phyloP scores from a whole-genome alignment of 1,140 invertebrate species.

The Zaprionus gabonicus region DNA sequence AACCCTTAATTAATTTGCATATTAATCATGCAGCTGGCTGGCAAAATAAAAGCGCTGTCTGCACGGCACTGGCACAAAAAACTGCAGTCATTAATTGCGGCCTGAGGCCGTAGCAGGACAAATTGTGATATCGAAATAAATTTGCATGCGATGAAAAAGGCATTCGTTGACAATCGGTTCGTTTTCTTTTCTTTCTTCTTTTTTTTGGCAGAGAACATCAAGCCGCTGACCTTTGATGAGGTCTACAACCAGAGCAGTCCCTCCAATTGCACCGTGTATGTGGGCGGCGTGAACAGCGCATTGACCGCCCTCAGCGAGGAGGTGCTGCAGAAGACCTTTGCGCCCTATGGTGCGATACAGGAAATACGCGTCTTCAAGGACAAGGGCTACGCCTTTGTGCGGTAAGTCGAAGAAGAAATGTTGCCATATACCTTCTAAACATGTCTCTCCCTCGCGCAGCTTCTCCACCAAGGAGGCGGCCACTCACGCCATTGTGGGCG shows the following conservation, averaged over 20 bases:
- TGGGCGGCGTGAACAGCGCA: conserved; percentile 98
- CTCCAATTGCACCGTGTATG: conserved; percentile 99
- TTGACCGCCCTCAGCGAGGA: conserved; percentile 96
- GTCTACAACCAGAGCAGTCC: conserved; percentile 99
- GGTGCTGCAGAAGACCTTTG: conserved; percentile 98
- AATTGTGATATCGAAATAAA: conserved; percentile 56
- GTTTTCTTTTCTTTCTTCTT: not conserved
- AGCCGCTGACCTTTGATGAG: conserved; percentile 98
- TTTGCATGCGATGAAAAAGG: conserved; percentile 17
- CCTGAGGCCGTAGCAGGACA: conserved; percentile 21
- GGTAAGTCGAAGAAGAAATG: conserved; percentile 86
- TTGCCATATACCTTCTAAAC: not conserved
- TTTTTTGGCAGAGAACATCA: conserved; percentile 89
- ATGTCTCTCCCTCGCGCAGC: conserved; percentile 85
- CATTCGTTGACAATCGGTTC: conserved; percentile 29
- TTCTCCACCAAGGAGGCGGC: conserved; percentile 99
- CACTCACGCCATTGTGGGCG: conserved; percentile 97
- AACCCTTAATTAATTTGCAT: conserved; percentile 83
- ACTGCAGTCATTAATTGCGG: conserved; percentile 64
- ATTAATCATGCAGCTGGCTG: conserved; percentile 75
- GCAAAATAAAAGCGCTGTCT: conserved; percentile 38
- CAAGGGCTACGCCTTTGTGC: conserved; percentile 99
- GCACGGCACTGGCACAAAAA: conserved; percentile 38
- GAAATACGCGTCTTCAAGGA: conserved; percentile 99
- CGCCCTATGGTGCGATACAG: conserved; percentile 96